phyloP scores from a whole-genome alignment of 2,888 invertebrate genomes.

The Eupithecia subumbrata region DNA sequence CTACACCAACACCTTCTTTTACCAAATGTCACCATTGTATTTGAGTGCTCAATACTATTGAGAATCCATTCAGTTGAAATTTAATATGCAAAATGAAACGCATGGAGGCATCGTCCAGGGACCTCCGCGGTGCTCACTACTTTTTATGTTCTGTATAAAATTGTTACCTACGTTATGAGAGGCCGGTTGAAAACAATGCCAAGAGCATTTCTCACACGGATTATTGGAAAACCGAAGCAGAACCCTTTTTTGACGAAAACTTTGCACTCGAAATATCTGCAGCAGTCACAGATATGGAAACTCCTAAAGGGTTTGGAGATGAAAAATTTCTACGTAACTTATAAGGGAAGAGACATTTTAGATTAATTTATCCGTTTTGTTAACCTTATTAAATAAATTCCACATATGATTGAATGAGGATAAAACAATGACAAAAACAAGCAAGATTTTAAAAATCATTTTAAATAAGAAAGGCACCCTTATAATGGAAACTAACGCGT shows the following conservation, averaged over 20 bases:
- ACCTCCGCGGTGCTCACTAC: conserved; percentile 3
- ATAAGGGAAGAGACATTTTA: background rate
- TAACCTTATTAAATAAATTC: background rate
- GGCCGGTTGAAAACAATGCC: conserved; percentile 8
- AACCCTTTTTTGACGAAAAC: background rate
- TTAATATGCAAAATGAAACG: conserved; percentile 47
- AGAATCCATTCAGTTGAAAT: conserved; percentile 61
- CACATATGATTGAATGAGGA: background rate
- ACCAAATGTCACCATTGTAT: conserved; percentile 41
- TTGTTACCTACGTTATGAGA: conserved; percentile 12
- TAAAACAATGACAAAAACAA: background rate
- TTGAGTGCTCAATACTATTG: conserved; percentile 60
- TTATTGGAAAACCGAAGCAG: conserved; percentile 10
- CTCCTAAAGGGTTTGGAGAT: background rate
- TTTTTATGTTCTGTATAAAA: conserved; percentile 14
- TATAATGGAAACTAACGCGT: conserved; percentile 34
- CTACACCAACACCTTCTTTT: background rate
- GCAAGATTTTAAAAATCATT: background rate
- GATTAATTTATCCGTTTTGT: background rate
- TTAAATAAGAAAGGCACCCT: conserved; percentile 9
- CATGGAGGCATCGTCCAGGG: conserved; percentile 19
- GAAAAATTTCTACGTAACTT: background rate
- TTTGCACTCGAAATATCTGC: conserved; percentile 1
- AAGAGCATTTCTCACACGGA: conserved; percentile 6
- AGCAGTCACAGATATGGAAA: background rate